Percentiles rank a stretch among this genome's conserved stretches.
Conservation (phyloP, 1,140 invertebrate genomes). For the Leptopilina boulardi region DNA sequence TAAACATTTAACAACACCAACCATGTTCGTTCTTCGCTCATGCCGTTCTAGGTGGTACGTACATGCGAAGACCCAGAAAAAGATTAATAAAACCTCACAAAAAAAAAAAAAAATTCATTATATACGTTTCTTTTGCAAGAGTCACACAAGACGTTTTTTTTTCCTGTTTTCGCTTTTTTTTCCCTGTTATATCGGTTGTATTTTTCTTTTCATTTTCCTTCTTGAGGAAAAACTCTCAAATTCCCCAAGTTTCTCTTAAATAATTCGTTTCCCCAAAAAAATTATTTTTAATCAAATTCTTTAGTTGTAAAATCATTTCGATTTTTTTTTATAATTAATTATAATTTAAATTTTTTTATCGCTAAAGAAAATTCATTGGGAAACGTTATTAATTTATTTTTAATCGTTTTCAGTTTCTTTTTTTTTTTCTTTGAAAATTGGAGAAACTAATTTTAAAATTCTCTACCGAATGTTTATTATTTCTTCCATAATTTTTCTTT, state of each 20-base stretch:
- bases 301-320: too few relatives aligned
- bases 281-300: too few relatives aligned
- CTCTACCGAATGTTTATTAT: not conserved
- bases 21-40: constrained; percentile 68
- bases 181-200: not conserved
- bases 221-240: not conserved
- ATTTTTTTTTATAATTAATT: not conserved
- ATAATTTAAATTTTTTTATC: too few relatives aligned
- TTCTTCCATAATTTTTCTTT: not conserved
- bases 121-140: constrained; percentile 1
- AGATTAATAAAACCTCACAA: constrained; percentile 13
- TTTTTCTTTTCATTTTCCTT: not conserved
- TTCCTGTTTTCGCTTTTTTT: not conserved
- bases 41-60: constrained; percentile 71
- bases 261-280: not conserved
- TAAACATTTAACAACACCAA: constrained; percentile 70
- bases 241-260: not conserved
- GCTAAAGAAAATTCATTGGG: too few relatives aligned
- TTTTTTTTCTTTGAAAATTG: too few relatives aligned
- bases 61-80: constrained; percentile 60
- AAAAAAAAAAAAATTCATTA: constrained; percentile 1
- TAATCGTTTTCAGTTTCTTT: too few relatives aligned
- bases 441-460: not conserved
- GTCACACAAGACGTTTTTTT: constrained; percentile 16
- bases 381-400: too few relatives aligned